Conservation (phyloP, 2,888 invertebrate species). For the Caenorhabditis drosophilae region DNA sequence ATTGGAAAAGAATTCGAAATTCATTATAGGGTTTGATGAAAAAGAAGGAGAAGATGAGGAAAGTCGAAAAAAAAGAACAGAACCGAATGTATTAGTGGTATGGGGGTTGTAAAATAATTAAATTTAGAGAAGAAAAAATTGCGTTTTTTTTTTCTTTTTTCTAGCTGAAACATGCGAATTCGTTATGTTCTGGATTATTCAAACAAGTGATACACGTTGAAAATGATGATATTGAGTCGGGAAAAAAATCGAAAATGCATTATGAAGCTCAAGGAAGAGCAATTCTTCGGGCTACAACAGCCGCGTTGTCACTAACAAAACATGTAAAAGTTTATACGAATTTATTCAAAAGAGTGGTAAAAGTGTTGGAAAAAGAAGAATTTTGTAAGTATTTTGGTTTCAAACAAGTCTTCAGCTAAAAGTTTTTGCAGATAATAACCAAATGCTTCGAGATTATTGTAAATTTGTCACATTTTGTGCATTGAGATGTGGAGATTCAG, state of each 20-base stretch:
- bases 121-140: neutral
- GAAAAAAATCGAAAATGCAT: slow-evolving; percentile 19
- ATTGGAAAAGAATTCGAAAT: neutral
- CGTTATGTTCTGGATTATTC: slow-evolving; percentile 22
- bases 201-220: slow-evolving; percentile 17
- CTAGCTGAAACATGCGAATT: slow-evolving; percentile 23
- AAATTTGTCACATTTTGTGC: slow-evolving; percentile 21
- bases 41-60: slow-evolving; percentile 29
- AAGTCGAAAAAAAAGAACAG: slow-evolving; percentile 11
- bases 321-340: slow-evolving; percentile 30
- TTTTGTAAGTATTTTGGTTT: slow-evolving; percentile 18
- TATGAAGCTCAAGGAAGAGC: slow-evolving; percentile 28
- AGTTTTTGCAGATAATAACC: slow-evolving; percentile 25
- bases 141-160: slow-evolving; percentile 3
- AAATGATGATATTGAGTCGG: slow-evolving; percentile 26
- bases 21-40: slow-evolving; percentile 22
- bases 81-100: slow-evolving; percentile 22
- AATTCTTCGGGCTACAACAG: slow-evolving; percentile 13
- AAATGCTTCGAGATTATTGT: slow-evolving; percentile 26
- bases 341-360: slow-evolving; percentile 13
- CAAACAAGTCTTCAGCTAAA: neutral
- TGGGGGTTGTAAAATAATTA: too few relatives aligned
- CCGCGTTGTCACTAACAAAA: slow-evolving; percentile 15
- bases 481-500: slow-evolving; percentile 19
- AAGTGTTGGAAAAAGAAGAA: slow-evolving; percentile 21